phyloP scores from a whole-genome alignment of 2,113 vertebrate species.

The Catharus fuscescens region DNA sequence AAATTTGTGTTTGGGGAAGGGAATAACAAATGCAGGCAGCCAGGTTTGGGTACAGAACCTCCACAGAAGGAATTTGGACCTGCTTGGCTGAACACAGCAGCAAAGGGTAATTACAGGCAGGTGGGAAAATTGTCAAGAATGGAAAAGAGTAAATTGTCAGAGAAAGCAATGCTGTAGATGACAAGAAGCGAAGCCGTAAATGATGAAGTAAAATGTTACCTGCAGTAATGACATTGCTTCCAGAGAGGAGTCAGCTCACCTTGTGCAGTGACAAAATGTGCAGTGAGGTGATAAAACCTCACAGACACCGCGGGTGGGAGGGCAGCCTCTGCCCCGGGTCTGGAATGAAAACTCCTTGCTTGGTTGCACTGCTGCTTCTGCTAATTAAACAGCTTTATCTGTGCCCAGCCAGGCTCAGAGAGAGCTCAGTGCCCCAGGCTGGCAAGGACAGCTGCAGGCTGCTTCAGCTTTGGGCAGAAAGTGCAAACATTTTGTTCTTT shows the following conservation, averaged over 20 bases:
- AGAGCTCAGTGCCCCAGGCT: background rate
- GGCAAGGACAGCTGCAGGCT: background rate
- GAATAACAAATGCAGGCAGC: background rate
- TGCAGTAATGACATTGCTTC: background rate
- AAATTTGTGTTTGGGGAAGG: background rate
- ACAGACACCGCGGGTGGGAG: accelerated
- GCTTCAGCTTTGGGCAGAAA: background rate
- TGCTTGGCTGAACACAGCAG: background rate
- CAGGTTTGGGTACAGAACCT: background rate
- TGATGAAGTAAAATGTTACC: background rate
- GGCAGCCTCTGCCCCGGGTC: background rate
- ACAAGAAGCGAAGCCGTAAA: background rate
- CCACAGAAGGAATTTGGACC: background rate
- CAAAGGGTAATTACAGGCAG: background rate
- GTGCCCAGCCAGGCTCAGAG: background rate
- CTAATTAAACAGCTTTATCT: background rate
- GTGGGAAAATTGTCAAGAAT: background rate
- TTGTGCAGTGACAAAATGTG: background rate
- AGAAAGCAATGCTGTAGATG: background rate
- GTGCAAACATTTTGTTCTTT: background rate
- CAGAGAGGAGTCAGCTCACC: background rate
- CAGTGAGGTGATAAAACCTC: background rate
- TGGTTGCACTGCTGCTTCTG: background rate
- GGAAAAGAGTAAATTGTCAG: background rate
- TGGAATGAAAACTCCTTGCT: background rate